Evolutionary conservation across 2,797 vertebrate species (phyloP).

Genomic region (Dryobates pubescens): DNA sequence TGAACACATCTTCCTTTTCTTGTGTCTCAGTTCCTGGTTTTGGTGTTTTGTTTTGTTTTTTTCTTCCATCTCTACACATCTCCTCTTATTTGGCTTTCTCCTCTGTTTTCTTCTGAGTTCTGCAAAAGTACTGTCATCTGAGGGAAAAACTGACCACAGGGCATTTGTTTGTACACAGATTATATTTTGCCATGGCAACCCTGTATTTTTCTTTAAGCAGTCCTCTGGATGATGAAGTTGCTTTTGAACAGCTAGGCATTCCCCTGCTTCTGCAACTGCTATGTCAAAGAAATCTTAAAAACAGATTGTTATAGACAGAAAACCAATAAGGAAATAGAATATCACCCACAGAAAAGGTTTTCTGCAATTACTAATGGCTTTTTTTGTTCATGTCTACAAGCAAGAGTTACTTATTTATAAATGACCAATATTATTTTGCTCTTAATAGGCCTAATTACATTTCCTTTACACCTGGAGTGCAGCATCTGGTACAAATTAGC

Average conservation of each 20-base stretch:
- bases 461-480: background rate
- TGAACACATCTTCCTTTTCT: slow-evolving; percentile 5
- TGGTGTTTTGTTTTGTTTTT: background rate
- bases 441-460: background rate
- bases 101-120: slow-evolving; percentile 50
- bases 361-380: background rate
- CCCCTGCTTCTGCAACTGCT: background rate
- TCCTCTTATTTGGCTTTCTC: slow-evolving; percentile 33
- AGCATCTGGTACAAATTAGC: background rate
- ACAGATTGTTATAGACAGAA: background rate
- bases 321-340: background rate
- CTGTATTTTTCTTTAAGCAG: slow-evolving; percentile 17
- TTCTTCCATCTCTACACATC: background rate
- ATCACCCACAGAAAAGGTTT: background rate
- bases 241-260: slow-evolving; percentile 36
- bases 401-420: background rate
- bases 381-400: background rate
- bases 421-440: background rate
- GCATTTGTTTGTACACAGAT: slow-evolving; percentile 52
- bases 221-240: background rate
- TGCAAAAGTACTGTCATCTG: slow-evolving; percentile 50
- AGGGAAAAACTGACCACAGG: slow-evolving; percentile 14
- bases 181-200: slow-evolving; percentile 47
- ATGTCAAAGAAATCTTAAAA: slow-evolving; percentile 1
- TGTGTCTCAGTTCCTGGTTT: slow-evolving; percentile 13